Base-by-base conservation (phyloP, 2,797 vertebrate species). In the Amblyopsis hoosieri region DNA sequence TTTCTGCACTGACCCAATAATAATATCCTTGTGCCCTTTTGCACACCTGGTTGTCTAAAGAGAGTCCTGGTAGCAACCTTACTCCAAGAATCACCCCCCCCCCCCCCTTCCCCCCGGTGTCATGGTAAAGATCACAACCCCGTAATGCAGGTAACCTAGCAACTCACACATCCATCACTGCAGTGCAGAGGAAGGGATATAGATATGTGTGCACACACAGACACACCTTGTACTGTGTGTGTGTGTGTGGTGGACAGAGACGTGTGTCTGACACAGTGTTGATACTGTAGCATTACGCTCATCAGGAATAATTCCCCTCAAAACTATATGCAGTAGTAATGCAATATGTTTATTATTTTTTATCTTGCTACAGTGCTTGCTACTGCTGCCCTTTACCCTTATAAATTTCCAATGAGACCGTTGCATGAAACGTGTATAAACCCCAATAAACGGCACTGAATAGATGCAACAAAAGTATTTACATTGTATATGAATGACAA, bases 21-120 rank as follows among this genome's bases (percentile, higher is more conserved):
- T 45, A 10, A 37, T 47, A 67, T 55, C 19, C 29, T 61, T 52
- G 17, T 31, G 14, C 50, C 63, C 47, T 76, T 76, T 58, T 50
- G 23, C 33, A 7, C 0, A 15, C 60, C 67, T 74, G 57, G 59
- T 53, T 50, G 65, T 69, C 75, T 54, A n/a, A 46, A 12, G 61
- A 64, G 69, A 71, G 57, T n/a, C 55, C 13, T 13, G 29, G 64
- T 57, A 77, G 55, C 6, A 37, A 56, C 52, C 31, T 48, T 61
- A 64, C 72, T 48, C 12, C 66, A 62, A 72, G 72, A 45, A 73
- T 56, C 53, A 63, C 60, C 52, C 48, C 6, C 48, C 2, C 0
- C 48, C n/a, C 33, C 47, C 45, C 23, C 13, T 33, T 12, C 59
- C 12, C 23, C 5, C 3, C 2, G 23, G 57, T 57, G 47, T 69